Percentiles rank a stretch among this genome's conserved stretches.
phyloP scores from a whole-genome alignment of 2,888 invertebrate species.

The Dryococelus australis region DNA sequence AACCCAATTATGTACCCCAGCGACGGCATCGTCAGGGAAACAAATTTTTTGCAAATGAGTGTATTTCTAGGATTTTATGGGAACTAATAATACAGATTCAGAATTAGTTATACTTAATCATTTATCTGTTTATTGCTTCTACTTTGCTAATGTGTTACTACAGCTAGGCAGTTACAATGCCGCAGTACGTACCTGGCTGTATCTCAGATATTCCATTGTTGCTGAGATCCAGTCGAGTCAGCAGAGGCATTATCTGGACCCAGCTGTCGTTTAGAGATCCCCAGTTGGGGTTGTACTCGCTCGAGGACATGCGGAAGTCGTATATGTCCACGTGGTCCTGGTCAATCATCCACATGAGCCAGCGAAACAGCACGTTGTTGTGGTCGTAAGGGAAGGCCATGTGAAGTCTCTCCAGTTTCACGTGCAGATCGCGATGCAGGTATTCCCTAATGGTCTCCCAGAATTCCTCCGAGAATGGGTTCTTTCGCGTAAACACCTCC shows the following conservation, averaged over 20 bases:
- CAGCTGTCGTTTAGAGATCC: not conserved
- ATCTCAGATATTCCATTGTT: not conserved
- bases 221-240: not conserved
- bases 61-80: too few species aligned
- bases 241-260: not conserved
- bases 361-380: not conserved
- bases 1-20: too few species aligned
- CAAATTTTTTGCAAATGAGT: too few species aligned
- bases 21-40: too few species aligned
- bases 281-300: not conserved
- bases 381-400: not conserved
- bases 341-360: not conserved
- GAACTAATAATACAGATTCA: too few species aligned
- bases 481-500: not conserved
- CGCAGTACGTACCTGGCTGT: not conserved
- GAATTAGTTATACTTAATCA: too few species aligned
- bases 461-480: conserved; percentile 5
- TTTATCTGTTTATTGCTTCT: too few species aligned
- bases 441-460: not conserved
- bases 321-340: not conserved
- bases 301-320: conserved; percentile 3
- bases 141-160: too few species aligned
- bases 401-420: not conserved
- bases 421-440: too few species aligned
- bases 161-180: too few species aligned